phyloP scores from a whole-genome alignment of 2,888 invertebrate genomes.

The Synanthedon andrenaeformis region DNA sequence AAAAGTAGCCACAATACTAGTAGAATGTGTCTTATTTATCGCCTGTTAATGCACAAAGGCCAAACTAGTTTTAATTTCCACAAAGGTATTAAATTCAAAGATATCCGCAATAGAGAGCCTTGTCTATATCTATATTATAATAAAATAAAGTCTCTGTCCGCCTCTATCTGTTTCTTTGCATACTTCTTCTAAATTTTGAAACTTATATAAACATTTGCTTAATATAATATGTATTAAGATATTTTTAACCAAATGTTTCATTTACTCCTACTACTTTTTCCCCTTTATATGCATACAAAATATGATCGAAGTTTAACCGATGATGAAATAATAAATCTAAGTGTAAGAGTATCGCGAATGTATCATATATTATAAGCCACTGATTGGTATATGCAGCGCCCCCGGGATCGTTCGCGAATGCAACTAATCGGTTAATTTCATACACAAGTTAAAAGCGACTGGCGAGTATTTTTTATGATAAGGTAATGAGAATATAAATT shows the following conservation, averaged over 20 bases:
- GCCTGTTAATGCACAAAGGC: not conserved
- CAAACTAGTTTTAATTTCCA: not conserved
- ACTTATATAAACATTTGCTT: no score
- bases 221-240: no score
- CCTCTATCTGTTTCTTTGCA: no score
- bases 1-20: conserved; percentile 15
- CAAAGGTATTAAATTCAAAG: not conserved
- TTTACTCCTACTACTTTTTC: no score
- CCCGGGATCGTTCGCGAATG: conserved; percentile 19
- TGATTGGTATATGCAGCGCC: conserved; percentile 28
- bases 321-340: not conserved
- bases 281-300: no score
- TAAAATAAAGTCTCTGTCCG: no score
- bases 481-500: no score
- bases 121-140: no score
- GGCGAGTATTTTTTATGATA: not conserved
- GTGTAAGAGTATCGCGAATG: not conserved
- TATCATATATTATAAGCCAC: conserved; percentile 24
- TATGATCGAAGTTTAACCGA: no score
- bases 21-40: conserved; percentile 13
- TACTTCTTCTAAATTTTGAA: conserved; percentile 3
- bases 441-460: conserved; percentile 1
- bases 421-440: conserved; percentile 16
- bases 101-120: no score
- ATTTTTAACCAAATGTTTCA: no score